Percentiles rank a stretch among this genome's conserved stretches.
phyloP scores from a whole-genome alignment of 1,140 invertebrate genomes.

The Platyscapa corneri region DNA sequence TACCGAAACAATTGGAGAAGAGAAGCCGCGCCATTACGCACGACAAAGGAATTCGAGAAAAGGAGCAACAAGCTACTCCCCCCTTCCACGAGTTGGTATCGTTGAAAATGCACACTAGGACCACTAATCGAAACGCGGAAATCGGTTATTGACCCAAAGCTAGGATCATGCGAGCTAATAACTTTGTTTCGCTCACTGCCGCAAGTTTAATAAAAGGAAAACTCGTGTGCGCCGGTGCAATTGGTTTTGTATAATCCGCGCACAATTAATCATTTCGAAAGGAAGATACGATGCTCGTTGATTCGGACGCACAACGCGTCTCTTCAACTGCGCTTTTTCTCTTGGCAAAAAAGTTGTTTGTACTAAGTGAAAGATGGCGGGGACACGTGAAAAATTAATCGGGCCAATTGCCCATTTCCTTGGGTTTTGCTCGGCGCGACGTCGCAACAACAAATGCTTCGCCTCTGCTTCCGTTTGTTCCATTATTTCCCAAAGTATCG shows the following conservation, averaged over 20 bases:
- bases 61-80: conserved; percentile 58
- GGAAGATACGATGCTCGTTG: conserved; percentile 26
- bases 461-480: too few species aligned
- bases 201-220: conserved; percentile 21
- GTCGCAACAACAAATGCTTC: too few species aligned
- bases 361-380: neutral
- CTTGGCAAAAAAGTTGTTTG: neutral
- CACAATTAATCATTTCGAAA: conserved; percentile 18
- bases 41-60: conserved; percentile 51
- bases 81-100: conserved; percentile 54
- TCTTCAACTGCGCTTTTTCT: conserved; percentile 15
- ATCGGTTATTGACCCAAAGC: conserved; percentile 61
- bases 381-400: too few species aligned
- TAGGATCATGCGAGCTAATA: conserved; percentile 59
- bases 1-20: conserved; percentile 10
- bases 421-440: too few species aligned
- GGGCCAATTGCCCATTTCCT: too few species aligned
- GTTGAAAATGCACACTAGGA: conserved; percentile 58
- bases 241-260: conserved; percentile 30
- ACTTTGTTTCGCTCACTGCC: conserved; percentile 50
- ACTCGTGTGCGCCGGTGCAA: neutral
- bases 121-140: conserved; percentile 66
- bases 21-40: conserved; percentile 47
- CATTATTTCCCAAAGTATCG: too few species aligned
- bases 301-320: neutral